Evolutionary conservation across 2,888 invertebrate species (phyloP).

Genomic region (Xylophagus ater): DNA sequence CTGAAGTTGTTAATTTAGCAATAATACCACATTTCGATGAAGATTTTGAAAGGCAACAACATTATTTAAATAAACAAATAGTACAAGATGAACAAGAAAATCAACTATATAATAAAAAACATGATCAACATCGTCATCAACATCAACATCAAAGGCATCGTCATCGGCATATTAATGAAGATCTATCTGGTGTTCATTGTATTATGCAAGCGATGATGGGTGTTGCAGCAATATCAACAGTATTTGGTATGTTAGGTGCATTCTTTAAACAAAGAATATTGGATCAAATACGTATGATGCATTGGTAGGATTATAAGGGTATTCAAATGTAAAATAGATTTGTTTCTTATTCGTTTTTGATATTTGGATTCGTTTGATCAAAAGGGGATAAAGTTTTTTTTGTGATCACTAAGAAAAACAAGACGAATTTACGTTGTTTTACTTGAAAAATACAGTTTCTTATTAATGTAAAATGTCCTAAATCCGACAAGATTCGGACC

Average conservation of each 20-base stretch:
- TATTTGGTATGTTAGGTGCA: conserved; percentile 39
- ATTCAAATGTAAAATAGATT: conserved; percentile 26
- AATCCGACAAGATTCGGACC: too few relatives aligned
- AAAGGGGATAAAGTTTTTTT: too few relatives aligned
- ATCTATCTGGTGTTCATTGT: conserved; percentile 38
- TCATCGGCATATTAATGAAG: conserved; percentile 29
- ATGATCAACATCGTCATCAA: conserved; percentile 23
- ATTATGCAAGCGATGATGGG: conserved; percentile 41
- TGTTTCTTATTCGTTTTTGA: too few relatives aligned
- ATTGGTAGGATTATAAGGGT: conserved; percentile 40
- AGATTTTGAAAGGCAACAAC: conserved; percentile 32
- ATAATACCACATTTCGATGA: conserved; percentile 39
- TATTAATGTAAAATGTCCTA: too few relatives aligned
- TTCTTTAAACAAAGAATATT: conserved; percentile 39
- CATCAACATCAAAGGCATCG: conserved; percentile 35
- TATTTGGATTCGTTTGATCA: too few relatives aligned
- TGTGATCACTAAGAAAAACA: too few relatives aligned
- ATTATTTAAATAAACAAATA: conserved; percentile 30
- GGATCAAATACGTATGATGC: conserved; percentile 38
- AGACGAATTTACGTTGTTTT: too few relatives aligned
- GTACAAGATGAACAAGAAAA: too few relatives aligned
- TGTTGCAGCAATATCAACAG: conserved; percentile 38
- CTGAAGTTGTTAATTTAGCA: conserved; percentile 38
- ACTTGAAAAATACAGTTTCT: too few relatives aligned
- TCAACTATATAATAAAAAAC: conserved; percentile 4